Percentiles rank a stretch among this genome's conserved stretches.
Conservation (phyloP, 2,888 invertebrate species). For the Monopis laevigella region DNA sequence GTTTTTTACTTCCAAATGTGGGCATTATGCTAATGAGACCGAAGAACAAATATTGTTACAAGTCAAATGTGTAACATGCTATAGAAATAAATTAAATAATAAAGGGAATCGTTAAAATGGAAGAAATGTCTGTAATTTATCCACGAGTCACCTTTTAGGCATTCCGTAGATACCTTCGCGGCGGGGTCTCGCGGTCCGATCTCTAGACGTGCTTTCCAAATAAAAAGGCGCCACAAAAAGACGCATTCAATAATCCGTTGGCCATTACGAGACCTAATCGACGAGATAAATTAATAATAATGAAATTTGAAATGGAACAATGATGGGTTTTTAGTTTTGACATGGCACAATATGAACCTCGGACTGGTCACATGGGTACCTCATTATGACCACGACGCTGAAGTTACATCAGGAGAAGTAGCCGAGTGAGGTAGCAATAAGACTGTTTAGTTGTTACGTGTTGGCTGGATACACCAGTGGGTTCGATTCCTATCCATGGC, state of each 20-base stretch:
- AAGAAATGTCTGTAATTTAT: conserved; percentile 66
- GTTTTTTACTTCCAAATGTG: conserved; percentile 38
- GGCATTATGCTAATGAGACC: conserved; percentile 62
- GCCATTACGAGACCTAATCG: conserved; percentile 62
- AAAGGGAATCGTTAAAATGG: conserved; percentile 66
- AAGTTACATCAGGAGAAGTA: too few species aligned
- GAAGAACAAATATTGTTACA: conserved; percentile 67
- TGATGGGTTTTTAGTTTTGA: conserved; percentile 4
- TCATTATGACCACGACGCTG: too few species aligned
- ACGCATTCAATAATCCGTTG: conserved; percentile 62
- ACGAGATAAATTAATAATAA: conserved; percentile 64
- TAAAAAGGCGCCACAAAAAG: conserved; percentile 67
- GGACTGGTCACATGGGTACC: too few species aligned
- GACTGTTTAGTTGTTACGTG: too few species aligned
- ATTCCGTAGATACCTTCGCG: conserved; percentile 62
- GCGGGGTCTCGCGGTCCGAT: conserved; percentile 57
- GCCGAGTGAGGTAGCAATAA: too few species aligned
- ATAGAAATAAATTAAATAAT: conserved; percentile 68
- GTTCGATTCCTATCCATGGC: too few species aligned
- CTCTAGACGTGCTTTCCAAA: conserved; percentile 60
- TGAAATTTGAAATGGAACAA: conserved; percentile 33
- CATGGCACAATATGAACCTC: conserved; percentile 8
- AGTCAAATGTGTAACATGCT: conserved; percentile 65
- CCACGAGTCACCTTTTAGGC: conserved; percentile 65
- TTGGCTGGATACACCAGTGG: too few species aligned